Evolutionary conservation across 2,888 invertebrate species (phyloP).

Genomic region (Oxycera nigricornis): DNA sequence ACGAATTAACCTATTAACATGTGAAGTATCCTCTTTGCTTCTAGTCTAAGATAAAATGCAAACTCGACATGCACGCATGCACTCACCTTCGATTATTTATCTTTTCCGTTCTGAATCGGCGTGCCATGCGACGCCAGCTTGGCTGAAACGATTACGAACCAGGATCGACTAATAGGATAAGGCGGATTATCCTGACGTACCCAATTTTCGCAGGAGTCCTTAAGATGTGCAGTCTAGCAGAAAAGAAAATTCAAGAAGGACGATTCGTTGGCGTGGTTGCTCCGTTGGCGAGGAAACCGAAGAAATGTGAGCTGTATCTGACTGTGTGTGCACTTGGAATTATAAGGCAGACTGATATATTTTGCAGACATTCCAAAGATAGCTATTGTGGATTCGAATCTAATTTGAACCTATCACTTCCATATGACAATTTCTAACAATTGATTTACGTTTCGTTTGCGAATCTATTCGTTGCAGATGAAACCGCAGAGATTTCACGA

Average conservation of each 20-base stretch:
- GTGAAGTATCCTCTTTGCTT: not conserved
- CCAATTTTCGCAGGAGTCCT: slow-evolving; percentile 21
- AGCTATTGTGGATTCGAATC: slow-evolving; percentile 18
- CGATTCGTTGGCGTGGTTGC: not conserved
- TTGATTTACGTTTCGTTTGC: slow-evolving; percentile 30
- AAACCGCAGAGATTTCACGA: slow-evolving; percentile 12
- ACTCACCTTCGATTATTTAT: not conserved
- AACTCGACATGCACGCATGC: slow-evolving; percentile 34
- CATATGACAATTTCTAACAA: slow-evolving; percentile 35
- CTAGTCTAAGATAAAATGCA: not conserved
- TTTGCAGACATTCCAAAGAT: slow-evolving; percentile 7
- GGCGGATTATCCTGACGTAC: slow-evolving; percentile 24
- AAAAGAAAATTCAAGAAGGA: slow-evolving; percentile 13
- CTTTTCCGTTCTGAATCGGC: not conserved
- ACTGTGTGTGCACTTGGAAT: slow-evolving; percentile 18
- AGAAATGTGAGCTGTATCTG: not conserved
- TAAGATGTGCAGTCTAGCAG: slow-evolving; percentile 3
- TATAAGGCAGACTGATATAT: not conserved
- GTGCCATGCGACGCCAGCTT: not conserved
- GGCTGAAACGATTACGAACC: slow-evolving; percentile 23
- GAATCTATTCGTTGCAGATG: slow-evolving; percentile 3
- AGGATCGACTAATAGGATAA: slow-evolving; percentile 22
- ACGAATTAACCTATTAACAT: slow-evolving; percentile 24
- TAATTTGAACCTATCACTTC: slow-evolving; percentile 14
- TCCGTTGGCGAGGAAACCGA: not conserved